Base-by-base conservation (phyloP, 2,888 invertebrate species). In the Mechanitis mazaeus region DNA sequence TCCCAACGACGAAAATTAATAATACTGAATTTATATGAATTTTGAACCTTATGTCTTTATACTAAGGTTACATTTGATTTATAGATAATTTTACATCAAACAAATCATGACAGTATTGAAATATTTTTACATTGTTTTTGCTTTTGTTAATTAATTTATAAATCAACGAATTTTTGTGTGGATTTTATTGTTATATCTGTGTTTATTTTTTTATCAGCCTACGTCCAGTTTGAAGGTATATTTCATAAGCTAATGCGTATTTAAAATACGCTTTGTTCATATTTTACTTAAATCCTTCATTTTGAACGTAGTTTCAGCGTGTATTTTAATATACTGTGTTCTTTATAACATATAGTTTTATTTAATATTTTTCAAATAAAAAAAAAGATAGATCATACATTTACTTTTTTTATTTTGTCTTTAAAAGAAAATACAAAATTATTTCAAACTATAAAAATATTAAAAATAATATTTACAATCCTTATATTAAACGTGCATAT, bases 1-100 rank as follows among this genome's bases (percentile, higher is more conserved):
- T 65, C 75, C 83, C 76, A 66, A 76, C 76, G 64, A 57, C 46
- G 57, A 63, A 56, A 38, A 47, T 45, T 54, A 56, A 59, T 62
- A 45, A 54, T 45, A 60, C 56, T 50, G 57, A 47, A 57, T 55
- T 54, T 63, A 56, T 56, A 56, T 20, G 45, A 56, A 59, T 54
- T 46, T 61, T 57, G 53, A 53, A 59, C 35, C 47, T 59, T 61
- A 57, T 63, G 31, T 2, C 4, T 3, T 50, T 11, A 42, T 4
- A 28, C 50, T 63, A 58, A 63, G 35, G 57, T 55, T 55, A 5
- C 57, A 35, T 63, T 60, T 63, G 56, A 38, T 50, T 53, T 28
- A 28, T 60, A 55, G 54, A 45, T 20, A 54, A 58, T 54, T 60
- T 38, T 45, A 54, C 9, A 45, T 50, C 12, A 45, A 56, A 66